A percentile compares a stretch with the other conserved stretches of the same genome.
Conservation (phyloP, 2,888 invertebrate genomes). For the Amphipoea oculea region DNA sequence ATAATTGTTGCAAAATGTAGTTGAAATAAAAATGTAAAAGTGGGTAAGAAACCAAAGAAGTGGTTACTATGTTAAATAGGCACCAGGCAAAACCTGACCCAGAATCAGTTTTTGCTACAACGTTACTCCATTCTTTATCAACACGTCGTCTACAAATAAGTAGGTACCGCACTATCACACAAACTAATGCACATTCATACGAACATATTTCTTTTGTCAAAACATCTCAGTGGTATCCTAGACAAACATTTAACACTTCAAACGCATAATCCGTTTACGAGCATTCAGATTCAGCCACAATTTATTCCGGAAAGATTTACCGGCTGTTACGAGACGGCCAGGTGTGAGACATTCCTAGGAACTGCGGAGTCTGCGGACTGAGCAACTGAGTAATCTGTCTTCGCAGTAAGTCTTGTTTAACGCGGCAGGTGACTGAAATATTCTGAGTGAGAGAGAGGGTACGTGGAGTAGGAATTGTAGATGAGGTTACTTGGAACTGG, state of each 20-base stretch:
- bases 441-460: slow-evolving; percentile 20
- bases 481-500: neutral
- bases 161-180: slow-evolving; percentile 7
- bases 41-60: neutral
- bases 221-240: slow-evolving; percentile 44
- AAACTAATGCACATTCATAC: slow-evolving; percentile 5
- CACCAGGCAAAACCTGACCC: neutral
- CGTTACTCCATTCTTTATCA: neutral
- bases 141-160: neutral
- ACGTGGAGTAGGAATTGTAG: slow-evolving; percentile 39
- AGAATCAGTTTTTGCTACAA: neutral
- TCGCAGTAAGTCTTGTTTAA: slow-evolving; percentile 73
- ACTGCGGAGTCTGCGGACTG: slow-evolving; percentile 38
- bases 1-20: too few relatives aligned
- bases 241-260: slow-evolving; percentile 58
- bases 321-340: slow-evolving; percentile 52
- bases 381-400: slow-evolving; percentile 58
- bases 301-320: slow-evolving; percentile 61
- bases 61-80: neutral
- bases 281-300: slow-evolving; percentile 46
- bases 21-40: neutral
- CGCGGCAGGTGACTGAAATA: slow-evolving; percentile 66
- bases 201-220: slow-evolving; percentile 57
- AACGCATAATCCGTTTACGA: slow-evolving; percentile 58
- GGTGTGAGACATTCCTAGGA: slow-evolving; percentile 65